Evolutionary conservation across 2,888 invertebrate genomes (phyloP).

Genomic region (Coecobrya sp.): DNA sequence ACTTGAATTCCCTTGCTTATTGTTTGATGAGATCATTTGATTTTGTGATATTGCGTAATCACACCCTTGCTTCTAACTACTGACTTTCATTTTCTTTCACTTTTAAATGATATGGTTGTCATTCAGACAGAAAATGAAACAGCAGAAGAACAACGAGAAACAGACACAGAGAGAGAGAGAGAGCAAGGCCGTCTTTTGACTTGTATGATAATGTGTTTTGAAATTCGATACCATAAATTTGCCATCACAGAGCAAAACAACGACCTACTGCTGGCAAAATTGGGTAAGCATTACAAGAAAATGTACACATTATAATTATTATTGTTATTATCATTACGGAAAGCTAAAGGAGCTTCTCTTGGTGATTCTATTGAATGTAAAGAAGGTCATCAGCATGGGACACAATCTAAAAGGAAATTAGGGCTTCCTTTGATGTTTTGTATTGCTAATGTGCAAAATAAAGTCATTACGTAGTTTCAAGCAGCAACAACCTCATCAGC

Average conservation of each 20-base stretch:
- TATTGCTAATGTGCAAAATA: not conserved
- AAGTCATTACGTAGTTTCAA: not conserved
- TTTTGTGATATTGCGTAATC: not conserved
- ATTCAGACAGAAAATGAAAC: not conserved
- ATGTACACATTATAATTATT: not conserved
- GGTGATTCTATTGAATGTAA: not conserved
- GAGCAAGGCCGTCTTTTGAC: conserved; percentile 9
- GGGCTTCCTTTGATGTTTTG: conserved; percentile 11
- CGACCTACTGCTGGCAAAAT: not conserved
- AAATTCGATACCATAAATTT: not conserved
- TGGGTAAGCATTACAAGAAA: not conserved
- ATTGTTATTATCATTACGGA: not conserved
- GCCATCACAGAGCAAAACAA: not conserved
- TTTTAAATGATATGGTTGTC: not conserved
- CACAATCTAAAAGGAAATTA: not conserved
- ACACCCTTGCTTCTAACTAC: not conserved
- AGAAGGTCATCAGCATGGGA: conserved; percentile 10
- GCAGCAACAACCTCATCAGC: not conserved
- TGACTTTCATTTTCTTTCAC: conserved; percentile 33
- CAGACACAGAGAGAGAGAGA: not conserved
- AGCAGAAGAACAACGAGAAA: too few relatives aligned
- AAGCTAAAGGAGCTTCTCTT: not conserved
- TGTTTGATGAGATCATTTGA: not conserved
- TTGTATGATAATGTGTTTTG: conserved; percentile 38
- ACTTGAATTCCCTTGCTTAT: conserved; percentile 22